These are phyloP conservation scores for Calameuta idolon DNA, from an alignment of 2,888 invertebrate genomes.

Conservation along the genomic window DNA sequence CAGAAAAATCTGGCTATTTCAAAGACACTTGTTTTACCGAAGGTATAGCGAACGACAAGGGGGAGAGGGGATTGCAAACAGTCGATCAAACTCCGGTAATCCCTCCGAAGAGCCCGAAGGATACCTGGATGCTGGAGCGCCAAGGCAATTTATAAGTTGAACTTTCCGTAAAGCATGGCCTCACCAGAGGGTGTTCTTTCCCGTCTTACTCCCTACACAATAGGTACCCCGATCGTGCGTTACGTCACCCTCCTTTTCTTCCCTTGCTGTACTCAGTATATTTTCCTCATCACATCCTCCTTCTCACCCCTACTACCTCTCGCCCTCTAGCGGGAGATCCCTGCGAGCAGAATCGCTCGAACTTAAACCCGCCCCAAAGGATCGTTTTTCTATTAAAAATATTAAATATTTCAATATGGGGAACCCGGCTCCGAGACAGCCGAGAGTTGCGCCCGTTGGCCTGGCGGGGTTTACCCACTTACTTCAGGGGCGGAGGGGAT, in stretches of 20 bases:
- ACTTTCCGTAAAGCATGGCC: constrained; percentile 5
- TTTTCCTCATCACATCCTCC: no score
- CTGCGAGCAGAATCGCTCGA: constrained; percentile 13
- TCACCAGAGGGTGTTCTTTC: neutral
- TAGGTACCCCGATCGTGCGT: neutral
- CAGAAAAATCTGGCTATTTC: neutral
- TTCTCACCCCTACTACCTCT: neutral
- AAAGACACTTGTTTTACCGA: neutral
- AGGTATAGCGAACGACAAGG: neutral
- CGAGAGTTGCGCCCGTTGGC: constrained; percentile 20
- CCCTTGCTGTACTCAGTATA: neutral
- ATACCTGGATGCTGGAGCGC: neutral
- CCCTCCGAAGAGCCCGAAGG: neutral
- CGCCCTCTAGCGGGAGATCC: neutral
- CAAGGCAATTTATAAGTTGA: constrained; percentile 18
- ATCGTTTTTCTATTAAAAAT: constrained; percentile 55
- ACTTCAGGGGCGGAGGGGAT: constrained; percentile 4
- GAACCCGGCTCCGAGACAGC: constrained; percentile 27
- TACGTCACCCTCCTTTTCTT: neutral
- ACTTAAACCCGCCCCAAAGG: constrained; percentile 25
- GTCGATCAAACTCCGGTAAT: constrained; percentile 25
- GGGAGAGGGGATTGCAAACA: neutral
- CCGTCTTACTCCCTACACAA: neutral
- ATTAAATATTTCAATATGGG: constrained; percentile 52
- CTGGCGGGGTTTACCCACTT: constrained; percentile 16